Evolutionary conservation across 2,888 invertebrate genomes (phyloP), one percentile per base, ranked within the genome.

Genomic region (Tricholauxania praeusta): DNA sequence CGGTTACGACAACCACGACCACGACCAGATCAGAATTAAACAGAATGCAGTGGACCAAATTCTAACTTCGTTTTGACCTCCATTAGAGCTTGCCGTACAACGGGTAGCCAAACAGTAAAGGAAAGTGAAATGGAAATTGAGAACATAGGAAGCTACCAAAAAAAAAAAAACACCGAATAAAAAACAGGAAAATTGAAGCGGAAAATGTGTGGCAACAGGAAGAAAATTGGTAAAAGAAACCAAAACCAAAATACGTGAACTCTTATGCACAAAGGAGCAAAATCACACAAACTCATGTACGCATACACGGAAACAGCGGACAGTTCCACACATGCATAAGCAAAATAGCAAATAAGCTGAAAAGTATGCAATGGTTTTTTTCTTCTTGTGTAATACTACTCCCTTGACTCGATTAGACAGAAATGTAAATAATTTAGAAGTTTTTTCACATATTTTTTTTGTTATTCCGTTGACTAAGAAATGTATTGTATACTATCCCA

Each of bases 21-120:
- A 39, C 39, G 39, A 39, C 7, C 39, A 39, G 22, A 28, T n/a
- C 53, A 55, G 53, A 12, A 28, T n/a, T 39, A 55, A 39, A 28
- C 53, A 53, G 47, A 68, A 49, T 49, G 68, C 68, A 57, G 14
- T 67, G 47, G 49, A 59, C 68, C 49, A 57, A 57, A 67, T 67
- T 53, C 19, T 55, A 55, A 53, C 55, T 12, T 32, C 57, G 57
- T 49, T 57, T 68, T 53, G 68, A 68, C 68, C 68, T 49, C 68
- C 49, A 51, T 59, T 68, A 17, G 22, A 47, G 48, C 15, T 22
- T 47, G 15, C 19, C 15, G 57, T 39, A 14, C 2, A 32, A 14
- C 22, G 22, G 59, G 5, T 2, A n/a, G 22, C 15, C 12, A 39
- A 2, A 39, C 8, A 10, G 10, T 39, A 10, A 10, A 10, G 10